Evolutionary conservation across 2,888 invertebrate species (phyloP).

Genomic region (Hydraecia micacea): DNA sequence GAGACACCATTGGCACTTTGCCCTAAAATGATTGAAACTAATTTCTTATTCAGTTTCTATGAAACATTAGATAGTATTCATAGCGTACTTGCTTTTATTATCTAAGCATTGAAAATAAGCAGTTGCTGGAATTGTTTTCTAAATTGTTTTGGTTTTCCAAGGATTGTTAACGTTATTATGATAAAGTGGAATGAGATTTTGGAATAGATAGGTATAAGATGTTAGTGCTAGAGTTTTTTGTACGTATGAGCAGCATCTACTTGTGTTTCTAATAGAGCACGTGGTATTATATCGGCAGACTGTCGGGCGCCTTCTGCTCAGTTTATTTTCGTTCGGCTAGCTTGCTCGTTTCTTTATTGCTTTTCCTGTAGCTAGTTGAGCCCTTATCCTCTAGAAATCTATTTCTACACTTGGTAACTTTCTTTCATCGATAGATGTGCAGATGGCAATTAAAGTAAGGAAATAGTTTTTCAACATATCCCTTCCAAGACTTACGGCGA

Average conservation of each 20-base stretch:
- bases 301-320: slow-evolving; percentile 68
- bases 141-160: slow-evolving; percentile 20
- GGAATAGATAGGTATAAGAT: slow-evolving; percentile 5
- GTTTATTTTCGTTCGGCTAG: slow-evolving; percentile 59
- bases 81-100: slow-evolving; percentile 46
- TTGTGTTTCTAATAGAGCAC: slow-evolving; percentile 56
- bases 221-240: slow-evolving; percentile 8
- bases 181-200: slow-evolving; percentile 19
- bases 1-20: slow-evolving; percentile 26
- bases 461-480: not conserved
- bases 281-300: slow-evolving; percentile 70
- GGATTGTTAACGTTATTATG: slow-evolving; percentile 24
- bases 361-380: slow-evolving; percentile 25
- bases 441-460: not conserved
- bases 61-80: slow-evolving; percentile 29
- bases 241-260: slow-evolving; percentile 38
- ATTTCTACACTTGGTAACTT: slow-evolving; percentile 13
- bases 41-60: slow-evolving; percentile 36
- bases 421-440: not conserved
- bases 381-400: slow-evolving; percentile 20
- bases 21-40: slow-evolving; percentile 18
- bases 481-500: not conserved
- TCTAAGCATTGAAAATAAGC: slow-evolving; percentile 39
- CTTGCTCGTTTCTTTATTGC: slow-evolving; percentile 38
- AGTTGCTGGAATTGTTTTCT: slow-evolving; percentile 34